Conservation (phyloP, 2,888 invertebrate species). For the Anaspis maculata region DNA sequence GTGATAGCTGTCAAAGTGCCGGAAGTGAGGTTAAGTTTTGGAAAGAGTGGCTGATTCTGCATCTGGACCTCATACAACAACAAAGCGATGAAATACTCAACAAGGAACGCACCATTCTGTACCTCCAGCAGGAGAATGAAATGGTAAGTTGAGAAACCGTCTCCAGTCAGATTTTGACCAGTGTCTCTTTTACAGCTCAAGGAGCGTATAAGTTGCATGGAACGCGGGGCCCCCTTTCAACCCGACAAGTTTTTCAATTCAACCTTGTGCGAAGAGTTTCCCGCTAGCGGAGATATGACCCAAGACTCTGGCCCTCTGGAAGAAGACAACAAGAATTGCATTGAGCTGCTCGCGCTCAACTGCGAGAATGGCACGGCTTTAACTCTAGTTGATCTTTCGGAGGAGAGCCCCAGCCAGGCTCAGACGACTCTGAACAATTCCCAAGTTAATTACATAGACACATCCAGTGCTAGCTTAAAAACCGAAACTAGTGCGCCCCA, state of each 20-base stretch:
- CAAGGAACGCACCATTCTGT: constrained; percentile 68
- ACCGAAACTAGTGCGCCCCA: constrained; percentile 16
- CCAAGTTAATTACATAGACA: constrained; percentile 4
- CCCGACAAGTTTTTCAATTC: constrained; percentile 17
- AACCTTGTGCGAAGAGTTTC: constrained; percentile 3
- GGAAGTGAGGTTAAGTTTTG: constrained; percentile 57
- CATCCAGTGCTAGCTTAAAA: constrained; percentile 20
- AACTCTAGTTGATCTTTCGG: constrained; percentile 4
- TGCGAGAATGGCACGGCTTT: constrained; percentile 12
- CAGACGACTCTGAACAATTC: constrained; percentile 16
- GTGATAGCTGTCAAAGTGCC: constrained; percentile 29
- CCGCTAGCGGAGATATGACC: constrained; percentile 34
- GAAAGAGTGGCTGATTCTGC: constrained; percentile 72
- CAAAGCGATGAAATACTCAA: constrained; percentile 76
- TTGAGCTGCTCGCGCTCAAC: constrained; percentile 17
- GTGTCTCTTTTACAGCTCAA: constrained; percentile 29
- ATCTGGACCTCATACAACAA: constrained; percentile 83
- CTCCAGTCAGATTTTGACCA: neutral
- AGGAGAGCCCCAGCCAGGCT: constrained; percentile 24
- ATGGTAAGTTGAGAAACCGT: constrained; percentile 60
- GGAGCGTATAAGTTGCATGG: constrained; percentile 57
- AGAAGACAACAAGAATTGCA: constrained; percentile 28
- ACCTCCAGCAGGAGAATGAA: constrained; percentile 69
- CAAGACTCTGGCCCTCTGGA: constrained; percentile 33
- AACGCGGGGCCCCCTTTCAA: constrained; percentile 46